These are phyloP conservation scores for Araneus ventricosus DNA, from an alignment of 1,140 invertebrate genomes.

Conservation along the genomic window DNA sequence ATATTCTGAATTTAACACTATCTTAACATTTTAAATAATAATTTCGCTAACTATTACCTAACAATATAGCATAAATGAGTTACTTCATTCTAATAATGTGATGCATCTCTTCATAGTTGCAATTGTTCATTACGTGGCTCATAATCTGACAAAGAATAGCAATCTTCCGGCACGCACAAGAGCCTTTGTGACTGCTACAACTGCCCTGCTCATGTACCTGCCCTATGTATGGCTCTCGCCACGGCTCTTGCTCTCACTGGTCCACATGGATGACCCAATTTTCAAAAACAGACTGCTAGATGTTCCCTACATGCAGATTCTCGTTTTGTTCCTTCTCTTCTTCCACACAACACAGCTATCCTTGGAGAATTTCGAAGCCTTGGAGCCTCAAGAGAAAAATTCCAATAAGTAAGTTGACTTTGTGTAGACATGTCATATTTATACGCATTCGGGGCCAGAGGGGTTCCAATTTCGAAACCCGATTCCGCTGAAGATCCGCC, in stretches of 20 bases:
- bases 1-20: no score
- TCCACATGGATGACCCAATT: constrained; percentile 61
- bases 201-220: neutral
- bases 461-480: no score
- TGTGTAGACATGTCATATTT: neutral
- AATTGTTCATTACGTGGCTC: constrained; percentile 32
- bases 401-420: constrained; percentile 23
- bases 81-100: no score
- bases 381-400: constrained; percentile 33
- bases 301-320: constrained; percentile 55
- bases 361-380: neutral
- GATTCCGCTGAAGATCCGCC: no score
- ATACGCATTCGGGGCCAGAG: no score
- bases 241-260: constrained; percentile 3
- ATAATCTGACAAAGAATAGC: constrained; percentile 32
- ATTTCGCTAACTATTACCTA: no score
- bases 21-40: no score
- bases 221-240: constrained; percentile 53
- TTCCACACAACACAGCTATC: constrained; percentile 59
- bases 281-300: constrained; percentile 19
- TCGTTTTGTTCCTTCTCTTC: constrained; percentile 37
- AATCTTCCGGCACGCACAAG: constrained; percentile 35
- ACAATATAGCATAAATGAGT: no score
- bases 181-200: neutral
- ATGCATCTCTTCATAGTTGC: constrained; percentile 32